Base-by-base conservation (phyloP, 2,797 vertebrate species). In the Fundulus diaphanus region DNA sequence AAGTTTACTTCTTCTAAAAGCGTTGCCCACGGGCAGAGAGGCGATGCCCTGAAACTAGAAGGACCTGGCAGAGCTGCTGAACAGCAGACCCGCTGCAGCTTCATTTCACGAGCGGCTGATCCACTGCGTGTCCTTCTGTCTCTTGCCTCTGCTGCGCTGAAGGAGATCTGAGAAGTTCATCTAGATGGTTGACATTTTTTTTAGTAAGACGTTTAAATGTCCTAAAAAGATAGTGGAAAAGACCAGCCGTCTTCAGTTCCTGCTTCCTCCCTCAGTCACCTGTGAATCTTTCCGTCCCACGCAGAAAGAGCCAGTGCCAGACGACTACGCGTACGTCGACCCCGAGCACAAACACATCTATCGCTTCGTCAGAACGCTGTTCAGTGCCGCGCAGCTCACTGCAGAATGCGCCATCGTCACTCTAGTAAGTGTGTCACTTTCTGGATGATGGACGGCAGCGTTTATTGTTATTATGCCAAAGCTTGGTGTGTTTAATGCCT, bases 361-460 rank as follows among this genome's bases (percentile, higher is more conserved):
- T 90, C 97, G 97, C 77, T 99, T 99, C 33, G 96, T 99, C 87
- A 95, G 97, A 76, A 99, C 97, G 0, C 95, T 99, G 73, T 99
- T 99, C 95, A 98, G 96, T 85, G 96, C 97, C 78, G 97, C 97
- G 79, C 97, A 98, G 90, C 96, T 99, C 92, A 98, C 97, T 12
- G 97, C 97, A 70, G 97, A 99, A 95, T 99, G 97, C 92, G 97
- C 97, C 94, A 98, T 99, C 76, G 97, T 99, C 87, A 98, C 97
- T 74, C 94, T 99, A 90, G 97, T 99, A 90, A 96, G 97, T 94
- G 29, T 15, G 22, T 27, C 49, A 29, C 4, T 5, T 7, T 37
- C 9, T 15, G 16, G 22, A 40, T 18, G 66, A 22, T 35, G 7
- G 16, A 66, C 18, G 12, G 54, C 9, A 2, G 15, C 27, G 37